phyloP scores from a whole-genome alignment of 64 coral and sea anemone genomes.

The Montipora cactus region DNA sequence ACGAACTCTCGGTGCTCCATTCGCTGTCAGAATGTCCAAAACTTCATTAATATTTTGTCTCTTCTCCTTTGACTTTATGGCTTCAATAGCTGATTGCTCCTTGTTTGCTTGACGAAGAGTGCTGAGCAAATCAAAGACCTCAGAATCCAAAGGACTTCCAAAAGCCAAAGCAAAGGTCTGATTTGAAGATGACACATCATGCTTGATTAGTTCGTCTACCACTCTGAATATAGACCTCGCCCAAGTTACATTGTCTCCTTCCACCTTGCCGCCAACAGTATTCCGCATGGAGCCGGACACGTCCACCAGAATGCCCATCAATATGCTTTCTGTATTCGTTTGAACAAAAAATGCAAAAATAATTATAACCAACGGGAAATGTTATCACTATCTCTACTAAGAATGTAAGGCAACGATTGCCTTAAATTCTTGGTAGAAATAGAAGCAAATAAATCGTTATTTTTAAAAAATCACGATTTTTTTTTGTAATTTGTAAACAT shows the following conservation, averaged over 20 bases:
- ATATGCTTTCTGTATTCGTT: background rate
- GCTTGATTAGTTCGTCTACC: conserved; percentile 25
- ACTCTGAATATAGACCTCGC: conserved; percentile 37
- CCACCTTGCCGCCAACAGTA: background rate
- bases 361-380: too few relatives aligned
- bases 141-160: background rate
- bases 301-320: conserved; percentile 34
- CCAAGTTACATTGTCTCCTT: conserved; percentile 20
- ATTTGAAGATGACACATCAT: conserved; percentile 37
- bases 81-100: background rate
- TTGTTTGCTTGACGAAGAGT: background rate
- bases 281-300: conserved; percentile 47
- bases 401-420: too few relatives aligned
- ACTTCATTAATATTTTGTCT: background rate
- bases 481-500: too few relatives aligned
- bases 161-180: conserved; percentile 38
- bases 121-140: conserved; percentile 19
- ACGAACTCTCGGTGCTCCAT: conserved; percentile 21
- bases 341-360: background rate
- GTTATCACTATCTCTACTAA: too few relatives aligned
- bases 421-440: too few relatives aligned
- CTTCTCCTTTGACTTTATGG: background rate
- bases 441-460: too few relatives aligned
- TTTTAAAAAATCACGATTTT: too few relatives aligned
- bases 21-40: background rate